Evolutionary conservation across 2,888 invertebrate genomes (phyloP).

Genomic region (Drosophila yooni): DNA sequence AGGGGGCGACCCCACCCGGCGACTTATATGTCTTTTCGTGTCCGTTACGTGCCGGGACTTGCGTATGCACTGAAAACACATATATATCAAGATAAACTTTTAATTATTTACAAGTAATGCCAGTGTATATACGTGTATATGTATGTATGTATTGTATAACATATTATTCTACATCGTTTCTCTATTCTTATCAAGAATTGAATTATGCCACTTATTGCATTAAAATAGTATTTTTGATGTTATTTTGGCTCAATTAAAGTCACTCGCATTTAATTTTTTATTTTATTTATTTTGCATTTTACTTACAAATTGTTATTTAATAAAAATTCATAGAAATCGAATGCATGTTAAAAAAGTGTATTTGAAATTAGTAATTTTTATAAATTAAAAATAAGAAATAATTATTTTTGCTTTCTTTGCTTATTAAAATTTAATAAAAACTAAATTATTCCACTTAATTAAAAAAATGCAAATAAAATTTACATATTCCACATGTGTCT

Average conservation of each 20-base stretch:
- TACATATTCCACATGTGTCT: too few species aligned
- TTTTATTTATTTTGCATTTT: background rate
- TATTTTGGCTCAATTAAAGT: background rate
- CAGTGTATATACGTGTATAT: background rate
- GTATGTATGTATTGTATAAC: background rate
- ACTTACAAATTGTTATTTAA: background rate
- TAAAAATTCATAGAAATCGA: too few species aligned
- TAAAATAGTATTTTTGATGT: background rate
- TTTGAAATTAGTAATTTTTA: too few species aligned
- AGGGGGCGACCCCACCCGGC: slow-evolving; percentile 76
- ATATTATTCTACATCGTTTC: background rate
- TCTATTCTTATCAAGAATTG: background rate
- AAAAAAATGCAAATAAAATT: background rate
- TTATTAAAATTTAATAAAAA: background rate
- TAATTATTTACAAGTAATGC: slow-evolving; percentile 5
- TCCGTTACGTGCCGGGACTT: slow-evolving; percentile 81
- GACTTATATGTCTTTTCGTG: slow-evolving; percentile 82
- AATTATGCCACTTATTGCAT: background rate
- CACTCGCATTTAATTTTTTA: too few species aligned
- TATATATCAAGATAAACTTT: slow-evolving; percentile 16
- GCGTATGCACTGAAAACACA: slow-evolving; percentile 78
- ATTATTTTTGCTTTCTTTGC: too few species aligned
- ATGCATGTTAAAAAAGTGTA: too few species aligned
- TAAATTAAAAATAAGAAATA: too few species aligned
- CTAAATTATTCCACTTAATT: background rate